Evolutionary conservation across 2,888 invertebrate genomes (phyloP).

Genomic region (Yponomeuta cagnagella): DNA sequence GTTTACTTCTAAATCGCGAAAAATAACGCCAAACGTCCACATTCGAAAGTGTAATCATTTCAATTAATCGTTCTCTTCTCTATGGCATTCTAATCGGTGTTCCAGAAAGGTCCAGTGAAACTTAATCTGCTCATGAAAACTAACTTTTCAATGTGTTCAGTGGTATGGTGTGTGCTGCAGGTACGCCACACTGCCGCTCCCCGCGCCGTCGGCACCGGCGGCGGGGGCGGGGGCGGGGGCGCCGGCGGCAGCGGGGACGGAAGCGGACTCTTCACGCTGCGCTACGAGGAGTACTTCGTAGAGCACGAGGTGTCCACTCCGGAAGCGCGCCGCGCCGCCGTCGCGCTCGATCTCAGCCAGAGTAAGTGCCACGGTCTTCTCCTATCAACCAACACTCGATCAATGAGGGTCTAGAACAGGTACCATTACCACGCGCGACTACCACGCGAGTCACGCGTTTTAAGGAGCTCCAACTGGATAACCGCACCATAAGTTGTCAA

Average conservation of each 20-base stretch:
- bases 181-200: constrained; percentile 62
- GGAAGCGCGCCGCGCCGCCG: constrained; percentile 74
- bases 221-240: constrained; percentile 29
- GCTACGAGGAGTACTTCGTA: constrained; percentile 77
- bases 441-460: not conserved
- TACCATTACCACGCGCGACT: not conserved
- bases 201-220: constrained; percentile 52
- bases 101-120: too few relatives aligned
- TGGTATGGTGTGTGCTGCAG: constrained; percentile 28
- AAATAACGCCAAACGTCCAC: too few relatives aligned
- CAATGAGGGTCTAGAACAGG: not conserved
- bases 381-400: not conserved
- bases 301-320: constrained; percentile 78
- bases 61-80: too few relatives aligned
- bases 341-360: constrained; percentile 48
- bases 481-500: not conserved
- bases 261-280: constrained; percentile 32
- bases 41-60: too few relatives aligned
- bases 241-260: not conserved
- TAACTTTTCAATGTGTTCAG: too few relatives aligned
- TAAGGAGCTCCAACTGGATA: not conserved
- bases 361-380: constrained; percentile 23
- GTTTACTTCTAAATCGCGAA: too few relatives aligned
- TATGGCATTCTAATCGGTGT: too few relatives aligned
- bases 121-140: too few relatives aligned